Base-by-base conservation (phyloP, 2,888 invertebrate genomes). In the Noctua janthina region DNA sequence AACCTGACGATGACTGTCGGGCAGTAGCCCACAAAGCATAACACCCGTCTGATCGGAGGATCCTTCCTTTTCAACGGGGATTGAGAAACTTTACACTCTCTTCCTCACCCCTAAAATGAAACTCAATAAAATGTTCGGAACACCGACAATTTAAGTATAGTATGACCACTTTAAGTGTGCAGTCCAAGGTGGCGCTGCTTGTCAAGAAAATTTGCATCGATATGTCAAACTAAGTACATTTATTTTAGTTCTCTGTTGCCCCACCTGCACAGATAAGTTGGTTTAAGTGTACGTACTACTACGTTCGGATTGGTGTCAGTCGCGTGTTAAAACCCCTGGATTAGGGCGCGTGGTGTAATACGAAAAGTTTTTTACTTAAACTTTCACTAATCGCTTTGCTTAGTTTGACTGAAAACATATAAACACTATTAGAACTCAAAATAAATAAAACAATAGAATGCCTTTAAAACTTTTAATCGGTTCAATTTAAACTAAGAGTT, bases 381-480 rank as follows among this genome's bases (percentile, higher is more conserved):
- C 17, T 51, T 72, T 59, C 1, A 64, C 23, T 56, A 69, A 62
- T 39, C 17, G 23, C 17, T 39, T 64, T 51, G 29, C 7, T 56
- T 59, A 59, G 17, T 62, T 59, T 51, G 35, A 20, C 35, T 67
- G 23, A 39, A 81, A 79, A 67, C 29, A 13, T 7, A 15, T 49
- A 39, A 79, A 72, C 10, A 64, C 15, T n/a, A 35, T 62, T 64
- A 54, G 0, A 54, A 46, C n/a, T 29, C 29, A 29, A 59, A 5
- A 39, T 43, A 59, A 76, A n/a, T 76, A 20, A 35, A 56, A 76
- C n/a, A 66, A n/a, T 20, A 43, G 15, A 70, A 49, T 29, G 17
- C 4, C 13, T 66, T 75, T 39, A 23, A 81, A 81, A 81, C 39
- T 70, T 81, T 75, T 29, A 76, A 76, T 51, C 15, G 20, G 56